Evolutionary conservation across 2,113 vertebrate genomes (phyloP), one percentile per base, ranked within the genome.

Genomic region (Burhinus bistriatus): DNA sequence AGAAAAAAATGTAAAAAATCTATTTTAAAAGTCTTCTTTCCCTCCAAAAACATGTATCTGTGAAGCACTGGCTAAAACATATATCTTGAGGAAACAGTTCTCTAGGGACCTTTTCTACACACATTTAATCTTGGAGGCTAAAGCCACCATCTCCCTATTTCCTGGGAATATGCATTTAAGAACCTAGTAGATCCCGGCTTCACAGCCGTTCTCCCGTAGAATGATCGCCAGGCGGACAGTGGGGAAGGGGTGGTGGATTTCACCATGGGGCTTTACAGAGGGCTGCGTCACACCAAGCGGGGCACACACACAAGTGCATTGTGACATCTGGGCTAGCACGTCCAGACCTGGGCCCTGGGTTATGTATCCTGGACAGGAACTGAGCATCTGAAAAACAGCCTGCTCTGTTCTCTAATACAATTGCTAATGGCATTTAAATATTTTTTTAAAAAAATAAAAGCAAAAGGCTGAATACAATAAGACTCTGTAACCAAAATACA

Each of bases 171-270:
- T 2, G 16, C 34, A 77, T 61, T 81, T 45, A 81, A 62, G 58
- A 86, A 89, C 7, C 3, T 12, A 11, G 32, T 9, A 73, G 58
- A 78, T 55, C 27, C 38, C 15, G 1, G 40, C 18, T 69, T 83
- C 32, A 32, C 44, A 38, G 51, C 22, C 36, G 6, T 51, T 72
- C 57, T 36, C 1, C 0, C 12, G 16, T 9, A 71, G 42, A 73
- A 55, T 12, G 44, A 32, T 38, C 4, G 1, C 22, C 58, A 45
- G 29, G 17, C 0, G 0, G 44, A 45, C 10, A 42, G 6, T 7
- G 58, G 30, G 30, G 36, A 49, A 76, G 12, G 17, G 26, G 38
- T 3, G 12, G 25, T 30, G 40, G 21, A 70, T 89, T 76, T 85
- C 38, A 66, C 40, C 16, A 5, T 1, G 3, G 47, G 22, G 30